Conservation (phyloP, 2,113 vertebrate species). For the Sinocyclocheilus anshuiensis region DNA sequence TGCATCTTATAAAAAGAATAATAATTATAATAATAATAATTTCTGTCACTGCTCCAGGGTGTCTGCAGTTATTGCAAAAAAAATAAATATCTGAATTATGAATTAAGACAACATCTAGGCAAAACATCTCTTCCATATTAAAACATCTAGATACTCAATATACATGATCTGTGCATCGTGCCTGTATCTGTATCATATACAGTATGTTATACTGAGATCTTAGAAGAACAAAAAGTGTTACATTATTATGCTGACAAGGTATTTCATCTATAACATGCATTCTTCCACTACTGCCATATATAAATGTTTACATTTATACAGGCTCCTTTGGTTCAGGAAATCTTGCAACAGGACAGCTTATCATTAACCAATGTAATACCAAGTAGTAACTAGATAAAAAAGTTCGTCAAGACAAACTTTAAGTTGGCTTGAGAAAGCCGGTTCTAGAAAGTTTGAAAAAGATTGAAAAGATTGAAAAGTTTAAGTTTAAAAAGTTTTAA, state of each 20-base stretch:
- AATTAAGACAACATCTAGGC: neutral
- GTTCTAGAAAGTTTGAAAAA: too few relatives aligned
- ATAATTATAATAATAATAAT: too few relatives aligned
- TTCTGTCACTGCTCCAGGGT: neutral
- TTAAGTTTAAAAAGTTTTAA: too few relatives aligned
- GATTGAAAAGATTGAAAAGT: too few relatives aligned
- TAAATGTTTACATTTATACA: constrained; percentile 15
- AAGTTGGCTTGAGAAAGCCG: too few relatives aligned
- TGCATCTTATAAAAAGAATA: too few relatives aligned
- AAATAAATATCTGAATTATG: neutral
- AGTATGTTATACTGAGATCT: neutral
- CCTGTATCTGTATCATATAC: neutral
- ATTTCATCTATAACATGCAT: constrained; percentile 18
- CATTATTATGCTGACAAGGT: neutral
- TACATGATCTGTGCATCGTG: neutral
- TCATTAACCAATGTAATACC: constrained; percentile 41
- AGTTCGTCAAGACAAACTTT: too few relatives aligned
- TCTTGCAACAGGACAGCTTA: constrained; percentile 25
- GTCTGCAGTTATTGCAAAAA: neutral
- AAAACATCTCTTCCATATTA: neutral
- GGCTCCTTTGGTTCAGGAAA: constrained; percentile 23
- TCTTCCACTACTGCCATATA: neutral
- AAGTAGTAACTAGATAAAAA: too few relatives aligned
- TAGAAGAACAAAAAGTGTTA: neutral
- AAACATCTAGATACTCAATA: neutral